A percentile compares a stretch with the other conserved stretches of the same genome.
Conservation (phyloP, 2,888 invertebrate genomes). For the Sympetrum striolatum region DNA sequence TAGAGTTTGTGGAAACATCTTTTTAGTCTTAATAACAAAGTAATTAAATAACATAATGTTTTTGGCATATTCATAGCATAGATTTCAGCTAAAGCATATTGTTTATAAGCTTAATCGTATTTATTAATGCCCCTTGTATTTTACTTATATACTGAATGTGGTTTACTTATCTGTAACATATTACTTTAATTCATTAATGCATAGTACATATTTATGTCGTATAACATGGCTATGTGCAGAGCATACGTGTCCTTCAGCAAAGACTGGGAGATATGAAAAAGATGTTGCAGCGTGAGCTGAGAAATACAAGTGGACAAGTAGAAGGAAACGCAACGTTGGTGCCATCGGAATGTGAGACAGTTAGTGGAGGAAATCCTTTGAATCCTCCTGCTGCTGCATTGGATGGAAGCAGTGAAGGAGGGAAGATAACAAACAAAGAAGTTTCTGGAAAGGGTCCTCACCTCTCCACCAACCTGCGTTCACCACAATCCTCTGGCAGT, state of each 20-base stretch:
- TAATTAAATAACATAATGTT: no score
- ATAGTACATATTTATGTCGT: not conserved
- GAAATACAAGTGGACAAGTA: constrained; percentile 61
- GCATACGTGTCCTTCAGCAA: constrained; percentile 87
- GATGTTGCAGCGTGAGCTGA: constrained; percentile 85
- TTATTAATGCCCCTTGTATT: no score
- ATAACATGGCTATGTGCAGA: constrained; percentile 61
- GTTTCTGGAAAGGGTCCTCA: not conserved
- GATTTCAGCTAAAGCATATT: no score
- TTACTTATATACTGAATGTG: no score
- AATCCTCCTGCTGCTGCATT: constrained; percentile 57
- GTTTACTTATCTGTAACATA: no score
- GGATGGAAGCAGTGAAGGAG: not conserved
- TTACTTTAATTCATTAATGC: no score
- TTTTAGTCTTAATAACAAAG: no score
- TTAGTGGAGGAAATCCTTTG: constrained; percentile 67
- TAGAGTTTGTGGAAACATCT: no score
- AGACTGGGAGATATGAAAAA: constrained; percentile 89
- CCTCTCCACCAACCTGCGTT: not conserved
- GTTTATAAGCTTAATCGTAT: no score
- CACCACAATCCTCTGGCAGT: constrained; percentile 18
- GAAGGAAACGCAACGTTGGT: constrained; percentile 67
- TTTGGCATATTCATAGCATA: no score
- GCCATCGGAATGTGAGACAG: constrained; percentile 66
- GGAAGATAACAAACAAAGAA: not conserved